Evolutionary conservation across 2,797 vertebrate genomes (phyloP).

Genomic region (Hippoglossus hippoglossus): DNA sequence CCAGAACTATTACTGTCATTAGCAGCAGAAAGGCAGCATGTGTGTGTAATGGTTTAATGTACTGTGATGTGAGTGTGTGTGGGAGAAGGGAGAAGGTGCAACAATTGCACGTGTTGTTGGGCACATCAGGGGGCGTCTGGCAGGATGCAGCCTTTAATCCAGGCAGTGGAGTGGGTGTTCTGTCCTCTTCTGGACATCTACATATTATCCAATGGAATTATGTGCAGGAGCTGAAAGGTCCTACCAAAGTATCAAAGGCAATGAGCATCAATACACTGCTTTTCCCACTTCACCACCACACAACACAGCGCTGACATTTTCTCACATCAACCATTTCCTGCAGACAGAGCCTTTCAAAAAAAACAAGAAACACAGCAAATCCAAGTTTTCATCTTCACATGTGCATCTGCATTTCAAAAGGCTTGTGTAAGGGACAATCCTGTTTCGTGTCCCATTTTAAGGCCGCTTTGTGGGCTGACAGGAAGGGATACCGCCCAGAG

Average conservation of each 20-base stretch:
- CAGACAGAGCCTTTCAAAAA: not conserved
- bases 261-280: constrained; percentile 5
- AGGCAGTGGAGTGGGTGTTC: constrained; percentile 24
- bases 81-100: constrained; percentile 16
- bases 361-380: constrained; percentile 2
- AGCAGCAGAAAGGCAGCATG: constrained; percentile 28
- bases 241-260: not conserved
- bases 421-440: constrained; percentile 45
- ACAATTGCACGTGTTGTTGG: constrained; percentile 10
- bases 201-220: constrained; percentile 37
- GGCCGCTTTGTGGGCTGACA: constrained; percentile 44
- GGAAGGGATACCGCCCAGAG: constrained; percentile 49
- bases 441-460: constrained; percentile 53
- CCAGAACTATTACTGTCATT: constrained; percentile 54
- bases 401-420: constrained; percentile 25
- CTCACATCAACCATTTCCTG: constrained; percentile 25
- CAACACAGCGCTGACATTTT: not conserved
- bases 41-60: not conserved
- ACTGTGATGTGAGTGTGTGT: constrained; percentile 1
- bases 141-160: constrained; percentile 50
- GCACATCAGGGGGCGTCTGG: constrained; percentile 50
- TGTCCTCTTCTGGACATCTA: constrained; percentile 36
- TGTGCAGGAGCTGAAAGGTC: constrained; percentile 30
- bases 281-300: not conserved
- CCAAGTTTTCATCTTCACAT: constrained; percentile 26